Base-by-base conservation (phyloP, 2,888 invertebrate species). In the Ophion obscuratus region DNA sequence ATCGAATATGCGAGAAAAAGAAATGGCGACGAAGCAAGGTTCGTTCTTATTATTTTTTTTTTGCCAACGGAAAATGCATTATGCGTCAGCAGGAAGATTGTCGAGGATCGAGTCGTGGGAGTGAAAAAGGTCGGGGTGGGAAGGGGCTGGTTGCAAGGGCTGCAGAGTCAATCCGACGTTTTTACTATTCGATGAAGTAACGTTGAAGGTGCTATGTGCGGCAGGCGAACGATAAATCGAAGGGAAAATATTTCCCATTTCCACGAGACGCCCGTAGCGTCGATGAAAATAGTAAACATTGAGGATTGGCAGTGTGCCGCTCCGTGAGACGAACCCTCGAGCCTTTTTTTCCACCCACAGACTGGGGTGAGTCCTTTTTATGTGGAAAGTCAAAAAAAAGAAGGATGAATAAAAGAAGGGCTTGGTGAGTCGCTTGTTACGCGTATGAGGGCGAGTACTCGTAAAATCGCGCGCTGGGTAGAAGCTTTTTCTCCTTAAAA, bases 111-210 rank as follows among this genome's bases (percentile, higher is more conserved):
- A 1, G 14, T 47, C 47, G 14, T 47, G 47, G 47, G 47, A 47
- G 47, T 47, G 4, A 47, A 47, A 47, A 47, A 47, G 4, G 5
- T 17, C 17, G 17, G 53, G 53, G 53, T 0, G 14, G 53, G 53
- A 9, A 40, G 40, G 9, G 40, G 40, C 7, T 40, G 53, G 14
- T 17, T 53, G 53, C 53, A 53, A 53, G 53, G 53, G 14, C 9
- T 6, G 6, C 40, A 40, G 53, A 53, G 53, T 57, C 36, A 68
- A 24, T 27, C 27, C 68, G 57, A 77, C 27, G 47, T 77, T 40
- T 77, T 77, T 47, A 57, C 67, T 24, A 67, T 67, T 57, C 57
- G 67, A 67, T 67, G 77, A 77, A 40, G 57, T 59, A 77, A 53
- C 20, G 31, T 40, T 59, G 77, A 36, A 68, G 14, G 53, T 53